Evolutionary conservation across 2,797 vertebrate species (phyloP).

Genomic region (Neoniphon sammara): DNA sequence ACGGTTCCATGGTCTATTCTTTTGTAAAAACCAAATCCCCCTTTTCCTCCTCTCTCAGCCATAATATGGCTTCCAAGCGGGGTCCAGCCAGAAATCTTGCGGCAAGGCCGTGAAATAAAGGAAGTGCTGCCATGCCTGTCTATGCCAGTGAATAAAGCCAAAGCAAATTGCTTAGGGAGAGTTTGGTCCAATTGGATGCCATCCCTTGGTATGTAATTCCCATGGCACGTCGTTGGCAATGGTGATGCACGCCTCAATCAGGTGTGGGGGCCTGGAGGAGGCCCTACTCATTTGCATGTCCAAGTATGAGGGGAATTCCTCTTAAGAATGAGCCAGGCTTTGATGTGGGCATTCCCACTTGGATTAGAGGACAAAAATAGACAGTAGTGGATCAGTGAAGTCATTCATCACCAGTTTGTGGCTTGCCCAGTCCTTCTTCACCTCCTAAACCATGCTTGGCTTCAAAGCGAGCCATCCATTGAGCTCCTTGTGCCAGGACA

Average conservation of each 20-base stretch:
- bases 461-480: conserved; percentile 74
- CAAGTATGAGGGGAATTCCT: conserved; percentile 82
- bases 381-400: conserved; percentile 82
- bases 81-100: conserved; percentile 84
- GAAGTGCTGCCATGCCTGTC: conserved; percentile 76
- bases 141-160: conserved; percentile 84
- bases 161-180: conserved; percentile 84
- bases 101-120: conserved; percentile 78
- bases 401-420: conserved; percentile 79
- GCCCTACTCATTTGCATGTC: conserved; percentile 83
- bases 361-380: conserved; percentile 82
- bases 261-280: conserved; percentile 81
- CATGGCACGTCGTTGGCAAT: conserved; percentile 81
- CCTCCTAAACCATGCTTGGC: conserved; percentile 72
- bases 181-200: conserved; percentile 85
- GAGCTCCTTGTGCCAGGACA: conserved; percentile 57
- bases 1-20: conserved; percentile 76
- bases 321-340: conserved; percentile 79
- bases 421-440: conserved; percentile 76
- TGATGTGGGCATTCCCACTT: conserved; percentile 83
- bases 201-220: conserved; percentile 85
- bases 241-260: conserved; percentile 81
- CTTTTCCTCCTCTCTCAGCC: conserved; percentile 73
- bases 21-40: conserved; percentile 80
- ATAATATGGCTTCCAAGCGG: conserved; percentile 78